Evolutionary conservation across 2,888 invertebrate species (phyloP).

Genomic region (Tenthredo distinguenda): DNA sequence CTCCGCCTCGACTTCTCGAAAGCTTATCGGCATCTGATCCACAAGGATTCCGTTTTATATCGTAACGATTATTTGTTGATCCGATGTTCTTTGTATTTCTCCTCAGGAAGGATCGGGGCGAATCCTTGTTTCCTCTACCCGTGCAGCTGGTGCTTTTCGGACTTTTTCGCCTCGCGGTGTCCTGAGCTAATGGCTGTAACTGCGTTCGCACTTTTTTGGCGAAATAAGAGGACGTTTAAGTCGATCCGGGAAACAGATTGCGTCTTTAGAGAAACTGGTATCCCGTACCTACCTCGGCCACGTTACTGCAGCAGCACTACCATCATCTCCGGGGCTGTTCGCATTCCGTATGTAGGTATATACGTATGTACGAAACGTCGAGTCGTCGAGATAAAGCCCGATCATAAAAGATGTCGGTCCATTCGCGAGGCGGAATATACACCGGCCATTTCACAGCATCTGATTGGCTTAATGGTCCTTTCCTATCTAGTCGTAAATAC

Average conservation of each 20-base stretch:
- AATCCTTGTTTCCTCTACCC: not conserved
- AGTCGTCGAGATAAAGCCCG: conserved; percentile 61
- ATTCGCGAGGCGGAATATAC: conserved; percentile 62
- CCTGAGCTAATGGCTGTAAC: not conserved
- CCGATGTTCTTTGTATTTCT: not conserved
- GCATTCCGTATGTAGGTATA: not conserved
- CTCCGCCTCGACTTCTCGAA: not conserved
- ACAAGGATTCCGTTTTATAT: not conserved
- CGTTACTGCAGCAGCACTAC: not conserved
- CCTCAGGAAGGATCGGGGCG: no score
- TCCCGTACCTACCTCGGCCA: not conserved
- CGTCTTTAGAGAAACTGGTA: not conserved
- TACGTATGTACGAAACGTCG: conserved; percentile 3
- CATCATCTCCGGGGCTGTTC: not conserved
- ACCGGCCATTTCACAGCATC: conserved; percentile 61
- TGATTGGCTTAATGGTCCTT: conserved; percentile 62
- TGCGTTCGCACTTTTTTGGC: not conserved
- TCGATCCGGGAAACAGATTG: conserved; percentile 21
- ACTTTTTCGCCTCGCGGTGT: no score
- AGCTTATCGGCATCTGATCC: not conserved
- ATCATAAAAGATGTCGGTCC: conserved; percentile 64
- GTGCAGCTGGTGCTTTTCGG: not conserved
- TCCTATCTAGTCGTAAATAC: conserved; percentile 62
- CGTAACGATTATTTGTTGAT: conserved; percentile 12
- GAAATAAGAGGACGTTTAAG: not conserved